Evolutionary conservation across 1,140 invertebrate species (phyloP).

Genomic region (Odontomachus brunneus): DNA sequence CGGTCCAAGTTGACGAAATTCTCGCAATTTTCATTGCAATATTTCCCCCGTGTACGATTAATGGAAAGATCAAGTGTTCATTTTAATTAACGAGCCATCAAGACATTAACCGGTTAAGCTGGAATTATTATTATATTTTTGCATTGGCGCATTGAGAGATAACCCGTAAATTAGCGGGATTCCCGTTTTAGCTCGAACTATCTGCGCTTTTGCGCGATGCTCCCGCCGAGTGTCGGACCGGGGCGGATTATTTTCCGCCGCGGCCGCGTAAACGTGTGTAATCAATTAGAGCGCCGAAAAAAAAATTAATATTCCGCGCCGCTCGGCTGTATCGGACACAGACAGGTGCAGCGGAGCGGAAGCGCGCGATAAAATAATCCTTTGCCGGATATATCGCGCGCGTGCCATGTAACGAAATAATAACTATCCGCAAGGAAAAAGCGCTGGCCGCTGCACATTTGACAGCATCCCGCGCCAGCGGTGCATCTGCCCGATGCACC

Average conservation of each 20-base stretch:
- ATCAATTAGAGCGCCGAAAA: constrained; percentile 54
- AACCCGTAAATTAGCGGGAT: too few species aligned
- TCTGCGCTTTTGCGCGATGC: background rate
- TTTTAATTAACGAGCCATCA: too few species aligned
- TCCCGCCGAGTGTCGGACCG: background rate
- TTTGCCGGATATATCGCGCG: constrained; percentile 57
- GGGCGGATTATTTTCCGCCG: background rate
- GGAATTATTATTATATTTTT: too few species aligned
- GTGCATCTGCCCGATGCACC: constrained; percentile 16
- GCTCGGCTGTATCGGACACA: constrained; percentile 58
- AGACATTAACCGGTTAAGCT: too few species aligned
- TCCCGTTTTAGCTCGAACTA: too few species aligned
- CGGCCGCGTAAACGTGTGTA: constrained; percentile 8
- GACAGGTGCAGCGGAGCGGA: constrained; percentile 62
- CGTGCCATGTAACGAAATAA: constrained; percentile 76
- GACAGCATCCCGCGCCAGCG: background rate
- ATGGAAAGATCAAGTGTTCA: too few species aligned
- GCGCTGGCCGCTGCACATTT: background rate
- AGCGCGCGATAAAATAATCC: constrained; percentile 76
- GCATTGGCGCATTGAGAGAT: too few species aligned
- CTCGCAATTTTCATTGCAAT: too few species aligned
- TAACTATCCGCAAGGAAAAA: constrained; percentile 47
- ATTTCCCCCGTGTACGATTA: too few species aligned
- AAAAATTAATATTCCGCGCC: constrained; percentile 61
- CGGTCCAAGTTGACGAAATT: too few species aligned